Evolutionary conservation across 1,140 invertebrate genomes (phyloP).

Genomic region (Drosophila obscura): DNA sequence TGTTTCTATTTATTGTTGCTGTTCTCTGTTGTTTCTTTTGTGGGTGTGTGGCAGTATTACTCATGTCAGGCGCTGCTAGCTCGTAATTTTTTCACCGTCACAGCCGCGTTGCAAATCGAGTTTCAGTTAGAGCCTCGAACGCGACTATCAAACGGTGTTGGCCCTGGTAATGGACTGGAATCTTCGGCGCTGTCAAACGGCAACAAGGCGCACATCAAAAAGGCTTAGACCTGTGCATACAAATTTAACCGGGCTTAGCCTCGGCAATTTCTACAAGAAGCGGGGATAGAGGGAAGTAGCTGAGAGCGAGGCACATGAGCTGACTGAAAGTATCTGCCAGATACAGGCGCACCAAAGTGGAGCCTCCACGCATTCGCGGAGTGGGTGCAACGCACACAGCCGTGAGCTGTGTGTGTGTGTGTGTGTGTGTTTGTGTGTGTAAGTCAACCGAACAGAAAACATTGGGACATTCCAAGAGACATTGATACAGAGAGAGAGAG

Average conservation of each 20-base stretch:
- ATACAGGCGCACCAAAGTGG: slow-evolving; percentile 30
- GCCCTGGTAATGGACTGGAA: slow-evolving; percentile 54
- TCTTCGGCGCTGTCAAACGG: slow-evolving; percentile 36
- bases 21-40: not conserved
- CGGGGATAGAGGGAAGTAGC: slow-evolving; percentile 52
- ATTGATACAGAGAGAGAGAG: slow-evolving; percentile 6
- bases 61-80: slow-evolving; percentile 41
- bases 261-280: slow-evolving; percentile 50
- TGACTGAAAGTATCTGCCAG: slow-evolving; percentile 49
- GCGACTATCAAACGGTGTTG: slow-evolving; percentile 23
- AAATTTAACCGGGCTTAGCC: slow-evolving; percentile 62
- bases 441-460: slow-evolving; percentile 45
- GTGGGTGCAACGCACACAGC: slow-evolving; percentile 66
- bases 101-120: slow-evolving; percentile 36
- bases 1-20: slow-evolving; percentile 42
- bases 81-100: slow-evolving; percentile 24
- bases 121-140: slow-evolving; percentile 5
- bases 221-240: slow-evolving; percentile 56
- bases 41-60: slow-evolving; percentile 32
- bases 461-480: slow-evolving; percentile 17
- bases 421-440: slow-evolving; percentile 57
- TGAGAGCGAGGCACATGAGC: slow-evolving; percentile 34
- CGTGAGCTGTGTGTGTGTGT: slow-evolving; percentile 44
- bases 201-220: slow-evolving; percentile 40
- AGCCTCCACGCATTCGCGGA: not conserved